Percentiles rank a stretch among this genome's conserved stretches.
phyloP scores from a whole-genome alignment of 2,113 vertebrate species.

The Uropsilus gracilis region DNA sequence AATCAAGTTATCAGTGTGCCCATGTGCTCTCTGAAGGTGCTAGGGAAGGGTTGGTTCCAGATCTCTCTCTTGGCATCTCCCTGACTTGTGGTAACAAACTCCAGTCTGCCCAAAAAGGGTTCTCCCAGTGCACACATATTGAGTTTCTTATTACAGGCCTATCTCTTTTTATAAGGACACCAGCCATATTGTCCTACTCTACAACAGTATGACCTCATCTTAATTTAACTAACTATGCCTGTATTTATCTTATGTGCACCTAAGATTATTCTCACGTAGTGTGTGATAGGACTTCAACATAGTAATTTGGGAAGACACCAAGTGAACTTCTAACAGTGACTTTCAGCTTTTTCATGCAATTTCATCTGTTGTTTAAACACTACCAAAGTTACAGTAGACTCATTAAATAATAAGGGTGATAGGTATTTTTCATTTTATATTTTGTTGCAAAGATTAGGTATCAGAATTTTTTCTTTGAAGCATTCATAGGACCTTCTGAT shows the following conservation, averaged over 20 bases:
- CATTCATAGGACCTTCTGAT: neutral
- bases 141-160: neutral
- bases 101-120: too few species aligned
- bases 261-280: neutral
- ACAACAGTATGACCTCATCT: neutral
- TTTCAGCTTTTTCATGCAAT: neutral
- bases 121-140: neutral
- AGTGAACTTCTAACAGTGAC: neutral
- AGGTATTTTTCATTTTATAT: neutral
- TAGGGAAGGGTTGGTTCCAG: neutral
- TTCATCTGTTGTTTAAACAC: neutral
- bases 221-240: neutral
- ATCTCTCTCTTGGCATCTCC: neutral
- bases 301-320: rapidly evolving
- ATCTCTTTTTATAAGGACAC: neutral
- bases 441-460: neutral
- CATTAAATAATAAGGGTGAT: neutral
- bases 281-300: neutral
- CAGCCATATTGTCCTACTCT: neutral
- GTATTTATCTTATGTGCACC: neutral
- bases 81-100: neutral
- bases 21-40: too few species aligned
- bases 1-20: neutral
- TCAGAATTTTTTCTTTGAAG: neutral
- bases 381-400: neutral